Conservation (phyloP, 2,888 invertebrate species). For the Drosophila robusta region DNA sequence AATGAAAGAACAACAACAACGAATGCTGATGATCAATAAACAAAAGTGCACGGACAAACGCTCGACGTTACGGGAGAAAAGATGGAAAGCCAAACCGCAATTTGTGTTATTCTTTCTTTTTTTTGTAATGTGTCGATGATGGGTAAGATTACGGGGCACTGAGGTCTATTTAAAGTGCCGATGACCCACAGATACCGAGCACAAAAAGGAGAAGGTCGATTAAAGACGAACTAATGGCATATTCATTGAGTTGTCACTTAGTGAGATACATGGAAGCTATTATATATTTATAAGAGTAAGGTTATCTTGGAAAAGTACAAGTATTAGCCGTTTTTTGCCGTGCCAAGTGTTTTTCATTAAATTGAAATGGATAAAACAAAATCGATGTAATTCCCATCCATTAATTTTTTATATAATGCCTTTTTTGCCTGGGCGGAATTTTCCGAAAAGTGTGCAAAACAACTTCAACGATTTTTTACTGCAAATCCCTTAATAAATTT, state of each 20-base stretch:
- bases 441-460: too few relatives aligned
- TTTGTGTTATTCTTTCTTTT: not conserved
- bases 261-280: not conserved
- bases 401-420: too few relatives aligned
- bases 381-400: too few relatives aligned
- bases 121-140: constrained; percentile 4
- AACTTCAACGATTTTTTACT: not conserved
- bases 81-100: constrained; percentile 11
- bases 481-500: not conserved
- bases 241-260: constrained; percentile 6
- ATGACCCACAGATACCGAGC: constrained; percentile 18
- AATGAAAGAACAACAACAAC: constrained; percentile 9
- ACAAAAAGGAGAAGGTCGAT: constrained; percentile 6
- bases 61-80: not conserved
- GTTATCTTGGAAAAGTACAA: not conserved
- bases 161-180: constrained; percentile 9
- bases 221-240: constrained; percentile 8
- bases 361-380: too few relatives aligned
- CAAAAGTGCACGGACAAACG: constrained; percentile 40
- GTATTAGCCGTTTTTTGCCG: not conserved
- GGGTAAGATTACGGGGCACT: not conserved
- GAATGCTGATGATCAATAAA: constrained; percentile 62
- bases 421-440: too few relatives aligned
- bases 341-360: too few relatives aligned
- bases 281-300: not conserved